These are phyloP conservation scores for Linurgus olivaceus DNA, from an alignment of 2,797 vertebrate species.

Conservation along the genomic window DNA sequence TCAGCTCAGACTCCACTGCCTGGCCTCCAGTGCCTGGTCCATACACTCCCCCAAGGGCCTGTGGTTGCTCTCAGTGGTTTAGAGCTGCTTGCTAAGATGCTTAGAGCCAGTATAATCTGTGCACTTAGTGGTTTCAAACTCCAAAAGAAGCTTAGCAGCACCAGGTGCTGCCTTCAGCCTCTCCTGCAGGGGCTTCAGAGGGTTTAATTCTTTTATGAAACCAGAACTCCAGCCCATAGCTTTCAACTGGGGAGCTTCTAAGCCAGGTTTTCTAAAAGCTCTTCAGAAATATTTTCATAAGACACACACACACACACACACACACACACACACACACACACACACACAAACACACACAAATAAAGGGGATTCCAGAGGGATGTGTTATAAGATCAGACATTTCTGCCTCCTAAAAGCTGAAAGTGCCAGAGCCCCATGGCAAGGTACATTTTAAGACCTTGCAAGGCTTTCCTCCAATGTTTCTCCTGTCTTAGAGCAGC, in stretches of 20 bases:
- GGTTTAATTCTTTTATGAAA: background rate
- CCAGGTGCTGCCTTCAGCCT: background rate
- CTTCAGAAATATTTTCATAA: background rate
- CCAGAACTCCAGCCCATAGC: background rate
- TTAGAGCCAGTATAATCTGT: background rate
- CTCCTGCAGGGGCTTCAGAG: background rate
- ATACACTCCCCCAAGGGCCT: background rate
- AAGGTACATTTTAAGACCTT: background rate
- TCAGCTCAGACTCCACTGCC: background rate
- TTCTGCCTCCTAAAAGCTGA: background rate
- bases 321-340: background rate
- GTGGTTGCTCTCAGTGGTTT: background rate
- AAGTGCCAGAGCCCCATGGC: background rate
- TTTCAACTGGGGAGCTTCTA: background rate
- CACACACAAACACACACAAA: background rate
- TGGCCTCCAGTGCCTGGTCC: background rate
- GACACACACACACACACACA: background rate
- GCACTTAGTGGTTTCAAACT: background rate
- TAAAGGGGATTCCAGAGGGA: background rate
- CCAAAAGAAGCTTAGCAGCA: constrained; percentile 10
- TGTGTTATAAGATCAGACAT: background rate
- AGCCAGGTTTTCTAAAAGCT: background rate
- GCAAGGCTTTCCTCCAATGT: background rate
- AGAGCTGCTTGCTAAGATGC: background rate
- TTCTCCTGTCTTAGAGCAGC: background rate